Evolutionary conservation across 1,140 invertebrate species (phyloP).

Genomic region (Solenopsis fugax): DNA sequence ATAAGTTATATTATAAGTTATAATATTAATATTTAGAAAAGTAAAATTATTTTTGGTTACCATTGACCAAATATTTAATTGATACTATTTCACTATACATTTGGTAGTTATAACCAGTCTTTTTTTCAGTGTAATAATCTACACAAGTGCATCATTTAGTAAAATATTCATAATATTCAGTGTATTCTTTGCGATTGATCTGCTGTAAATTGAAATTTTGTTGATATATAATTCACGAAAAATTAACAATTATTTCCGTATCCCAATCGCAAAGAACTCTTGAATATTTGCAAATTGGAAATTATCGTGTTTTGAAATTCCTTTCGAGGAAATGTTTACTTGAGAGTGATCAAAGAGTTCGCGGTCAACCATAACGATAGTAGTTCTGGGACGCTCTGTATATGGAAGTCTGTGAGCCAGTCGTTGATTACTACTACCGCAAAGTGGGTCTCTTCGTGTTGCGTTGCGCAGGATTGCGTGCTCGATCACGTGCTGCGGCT

Average conservation of each 20-base stretch:
- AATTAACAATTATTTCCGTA: background rate
- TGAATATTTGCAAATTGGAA: background rate
- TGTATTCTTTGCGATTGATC: background rate
- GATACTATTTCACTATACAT: no score
- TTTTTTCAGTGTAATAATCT: background rate
- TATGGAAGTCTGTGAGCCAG: slow-evolving; percentile 33
- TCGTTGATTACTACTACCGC: slow-evolving; percentile 40
- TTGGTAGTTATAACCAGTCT: no score
- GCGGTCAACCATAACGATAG: slow-evolving; percentile 2
- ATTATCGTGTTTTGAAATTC: background rate
- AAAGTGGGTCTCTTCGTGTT: slow-evolving; percentile 46
- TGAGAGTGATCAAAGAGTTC: slow-evolving; percentile 12
- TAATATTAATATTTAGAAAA: no score
- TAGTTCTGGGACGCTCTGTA: slow-evolving; percentile 33
- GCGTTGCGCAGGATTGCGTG: slow-evolving; percentile 57
- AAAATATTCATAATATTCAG: background rate
- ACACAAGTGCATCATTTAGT: background rate
- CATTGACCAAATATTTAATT: no score
- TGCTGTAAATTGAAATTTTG: background rate
- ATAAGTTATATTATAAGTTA: no score
- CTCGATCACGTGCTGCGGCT: slow-evolving; percentile 70
- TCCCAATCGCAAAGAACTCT: background rate
- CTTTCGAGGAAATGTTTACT: background rate
- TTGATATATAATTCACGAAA: background rate
- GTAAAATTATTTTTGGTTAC: no score